A percentile compares a stretch with the other conserved stretches of the same genome.
phyloP scores from a whole-genome alignment of 2,113 vertebrate species.

The Bagarius yarrelli region DNA sequence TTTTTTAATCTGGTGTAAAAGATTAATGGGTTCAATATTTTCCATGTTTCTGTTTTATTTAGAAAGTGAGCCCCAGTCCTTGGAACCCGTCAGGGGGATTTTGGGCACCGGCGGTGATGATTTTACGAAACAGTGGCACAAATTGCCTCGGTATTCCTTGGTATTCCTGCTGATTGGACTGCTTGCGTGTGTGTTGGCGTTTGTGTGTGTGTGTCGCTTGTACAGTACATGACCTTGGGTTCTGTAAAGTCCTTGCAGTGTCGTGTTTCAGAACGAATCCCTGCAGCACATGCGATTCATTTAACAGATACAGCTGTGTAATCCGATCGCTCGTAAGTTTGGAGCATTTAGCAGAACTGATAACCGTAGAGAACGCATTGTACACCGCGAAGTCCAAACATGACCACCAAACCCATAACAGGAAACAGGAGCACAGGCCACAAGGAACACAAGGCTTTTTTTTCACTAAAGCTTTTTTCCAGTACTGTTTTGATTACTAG shows the following conservation, averaged over 20 bases:
- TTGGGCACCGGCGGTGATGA: slow-evolving; percentile 65
- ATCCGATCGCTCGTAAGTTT: slow-evolving; percentile 19
- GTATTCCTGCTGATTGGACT: slow-evolving; percentile 55
- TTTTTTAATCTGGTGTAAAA: slow-evolving; percentile 98
- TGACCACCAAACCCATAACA: slow-evolving; percentile 14
- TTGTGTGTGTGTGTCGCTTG: not conserved
- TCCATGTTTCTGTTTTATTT: slow-evolving; percentile 90
- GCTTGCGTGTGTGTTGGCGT: slow-evolving; percentile 1
- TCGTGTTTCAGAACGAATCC: slow-evolving; percentile 16
- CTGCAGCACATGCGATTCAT: slow-evolving; percentile 20
- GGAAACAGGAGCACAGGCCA: slow-evolving; percentile 25
- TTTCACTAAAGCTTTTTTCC: not conserved
- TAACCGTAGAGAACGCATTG: slow-evolving; percentile 10
- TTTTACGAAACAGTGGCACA: slow-evolving; percentile 75
- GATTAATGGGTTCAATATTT: slow-evolving; percentile 99
- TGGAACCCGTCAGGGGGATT: slow-evolving; percentile 78
- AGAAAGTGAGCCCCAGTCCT: slow-evolving; percentile 70
- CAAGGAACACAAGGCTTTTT: not conserved
- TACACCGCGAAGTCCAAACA: slow-evolving; percentile 12
- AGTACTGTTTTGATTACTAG: slow-evolving; percentile 1
- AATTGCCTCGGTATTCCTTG: slow-evolving; percentile 29
- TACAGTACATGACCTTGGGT: slow-evolving; percentile 26
- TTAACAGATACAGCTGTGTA: slow-evolving; percentile 26
- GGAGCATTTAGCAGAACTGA: slow-evolving; percentile 26
- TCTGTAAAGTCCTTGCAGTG: slow-evolving; percentile 23